These are phyloP conservation scores for Plagiodera versicolora DNA, from an alignment of 2,888 invertebrate species.

Conservation along the genomic window DNA sequence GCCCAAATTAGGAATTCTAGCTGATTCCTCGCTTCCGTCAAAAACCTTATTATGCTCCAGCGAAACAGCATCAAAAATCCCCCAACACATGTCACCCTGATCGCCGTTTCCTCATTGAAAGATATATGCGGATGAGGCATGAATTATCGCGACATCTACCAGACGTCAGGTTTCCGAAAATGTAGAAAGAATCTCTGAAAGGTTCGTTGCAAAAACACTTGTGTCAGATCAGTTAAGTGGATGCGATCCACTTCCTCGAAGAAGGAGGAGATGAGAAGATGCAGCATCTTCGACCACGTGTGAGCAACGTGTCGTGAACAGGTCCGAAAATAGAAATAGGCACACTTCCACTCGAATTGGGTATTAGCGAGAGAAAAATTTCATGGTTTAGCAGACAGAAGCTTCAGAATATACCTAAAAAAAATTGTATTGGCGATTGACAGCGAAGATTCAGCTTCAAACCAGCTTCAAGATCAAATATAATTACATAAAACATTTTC, in stretches of 20 bases:
- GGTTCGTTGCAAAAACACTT: conserved; percentile 26
- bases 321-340: conserved; percentile 27
- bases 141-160: conserved; percentile 3
- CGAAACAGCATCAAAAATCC: background rate
- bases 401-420: too few relatives aligned
- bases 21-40: too few relatives aligned
- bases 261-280: conserved; percentile 24
- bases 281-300: conserved; percentile 34
- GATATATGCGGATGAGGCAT: background rate
- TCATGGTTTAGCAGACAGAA: too few relatives aligned
- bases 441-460: too few relatives aligned
- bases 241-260: conserved; percentile 40
- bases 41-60: background rate
- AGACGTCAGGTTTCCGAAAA: conserved; percentile 17
- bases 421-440: too few relatives aligned
- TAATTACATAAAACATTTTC: too few relatives aligned
- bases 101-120: background rate
- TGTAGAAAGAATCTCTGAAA: conserved; percentile 8
- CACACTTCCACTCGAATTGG: conserved; percentile 19
- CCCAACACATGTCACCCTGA: background rate
- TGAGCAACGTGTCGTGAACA: conserved; percentile 23
- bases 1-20: too few relatives aligned
- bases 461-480: too few relatives aligned
- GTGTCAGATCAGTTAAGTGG: conserved; percentile 27
- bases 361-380: background rate